Percentiles rank a stretch among this genome's conserved stretches.
phyloP scores from a whole-genome alignment of 1,140 invertebrate species.

The Dermatophagoides farinae region DNA sequence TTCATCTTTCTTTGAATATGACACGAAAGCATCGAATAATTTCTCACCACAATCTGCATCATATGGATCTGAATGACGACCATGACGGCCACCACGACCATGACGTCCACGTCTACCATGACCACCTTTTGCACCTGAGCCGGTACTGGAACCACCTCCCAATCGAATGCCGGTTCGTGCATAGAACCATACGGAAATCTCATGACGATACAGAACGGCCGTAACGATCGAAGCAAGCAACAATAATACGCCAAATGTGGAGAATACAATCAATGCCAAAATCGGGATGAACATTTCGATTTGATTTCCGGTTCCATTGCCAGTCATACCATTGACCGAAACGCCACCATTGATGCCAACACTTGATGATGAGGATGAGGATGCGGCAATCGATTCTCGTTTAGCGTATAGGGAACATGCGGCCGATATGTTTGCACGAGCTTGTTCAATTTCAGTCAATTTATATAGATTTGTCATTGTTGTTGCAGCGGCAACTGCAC shows the following conservation, averaged over 20 bases:
- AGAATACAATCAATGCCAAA: constrained; percentile 2
- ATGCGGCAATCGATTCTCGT: background rate
- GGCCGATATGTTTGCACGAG: background rate
- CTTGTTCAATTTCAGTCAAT: background rate
- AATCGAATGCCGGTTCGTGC: constrained; percentile 39
- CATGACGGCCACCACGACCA: constrained; percentile 12
- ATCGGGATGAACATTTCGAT: constrained; percentile 22
- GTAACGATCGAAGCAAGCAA: constrained; percentile 37
- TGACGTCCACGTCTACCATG: background rate
- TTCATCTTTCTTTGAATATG: constrained; percentile 78
- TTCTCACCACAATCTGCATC: constrained; percentile 48
- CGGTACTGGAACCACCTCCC: constrained; percentile 27
- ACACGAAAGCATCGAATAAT: constrained; percentile 73
- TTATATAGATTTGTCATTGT: constrained; percentile 30
- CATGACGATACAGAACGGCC: constrained; percentile 39
- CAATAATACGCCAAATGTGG: constrained; percentile 35
- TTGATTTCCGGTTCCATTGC: constrained; percentile 32
- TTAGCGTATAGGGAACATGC: background rate
- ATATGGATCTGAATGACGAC: constrained; percentile 35
- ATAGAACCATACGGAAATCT: constrained; percentile 26
- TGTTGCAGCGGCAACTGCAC: constrained; percentile 45
- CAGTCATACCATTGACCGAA: constrained; percentile 14
- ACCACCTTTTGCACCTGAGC: constrained; percentile 23
- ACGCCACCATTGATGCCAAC: constrained; percentile 36
- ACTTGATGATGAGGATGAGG: background rate